phyloP scores from a whole-genome alignment of 2,888 invertebrate genomes.

The Pomacea canaliculata region DNA sequence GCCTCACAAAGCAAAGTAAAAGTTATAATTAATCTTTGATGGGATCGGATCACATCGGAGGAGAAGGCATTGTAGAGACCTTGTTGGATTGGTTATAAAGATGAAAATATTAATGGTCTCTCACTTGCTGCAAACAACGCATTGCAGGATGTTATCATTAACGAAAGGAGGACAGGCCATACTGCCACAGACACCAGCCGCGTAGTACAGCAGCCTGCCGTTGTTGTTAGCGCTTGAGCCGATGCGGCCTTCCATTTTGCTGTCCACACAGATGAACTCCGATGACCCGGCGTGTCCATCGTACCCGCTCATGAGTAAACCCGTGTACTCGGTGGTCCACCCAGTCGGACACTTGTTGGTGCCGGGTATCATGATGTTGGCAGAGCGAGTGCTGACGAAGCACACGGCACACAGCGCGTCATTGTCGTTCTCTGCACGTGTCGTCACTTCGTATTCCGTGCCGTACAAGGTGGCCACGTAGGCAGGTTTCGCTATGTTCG shows the following conservation, averaged over 20 bases:
- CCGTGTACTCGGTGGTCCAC: neutral
- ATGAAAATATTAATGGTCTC: neutral
- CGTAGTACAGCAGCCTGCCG: slow-evolving; percentile 2
- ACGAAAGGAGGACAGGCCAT: neutral
- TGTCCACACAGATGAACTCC: slow-evolving; percentile 8
- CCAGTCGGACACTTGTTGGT: neutral
- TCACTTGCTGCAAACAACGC: slow-evolving; percentile 1
- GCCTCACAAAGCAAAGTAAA: too few species aligned
- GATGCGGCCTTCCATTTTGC: neutral
- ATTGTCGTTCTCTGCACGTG: neutral
- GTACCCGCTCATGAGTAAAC: neutral
- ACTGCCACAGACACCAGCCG: too few species aligned
- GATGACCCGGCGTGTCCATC: neutral
- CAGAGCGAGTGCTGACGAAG: neutral
- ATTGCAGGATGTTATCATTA: neutral
- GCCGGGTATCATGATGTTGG: neutral
- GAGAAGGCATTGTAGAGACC: too few species aligned
- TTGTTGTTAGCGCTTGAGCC: neutral
- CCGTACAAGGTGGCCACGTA: neutral
- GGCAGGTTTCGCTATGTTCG: neutral
- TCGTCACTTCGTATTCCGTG: neutral
- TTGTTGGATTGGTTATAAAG: too few species aligned
- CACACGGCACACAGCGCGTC: neutral
- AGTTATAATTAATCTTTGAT: too few species aligned
- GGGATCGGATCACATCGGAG: too few species aligned